Evolutionary conservation across 2,797 vertebrate species (phyloP), one percentile per base, ranked within the genome.

Genomic region (Acrossocheilus fasciatus): DNA sequence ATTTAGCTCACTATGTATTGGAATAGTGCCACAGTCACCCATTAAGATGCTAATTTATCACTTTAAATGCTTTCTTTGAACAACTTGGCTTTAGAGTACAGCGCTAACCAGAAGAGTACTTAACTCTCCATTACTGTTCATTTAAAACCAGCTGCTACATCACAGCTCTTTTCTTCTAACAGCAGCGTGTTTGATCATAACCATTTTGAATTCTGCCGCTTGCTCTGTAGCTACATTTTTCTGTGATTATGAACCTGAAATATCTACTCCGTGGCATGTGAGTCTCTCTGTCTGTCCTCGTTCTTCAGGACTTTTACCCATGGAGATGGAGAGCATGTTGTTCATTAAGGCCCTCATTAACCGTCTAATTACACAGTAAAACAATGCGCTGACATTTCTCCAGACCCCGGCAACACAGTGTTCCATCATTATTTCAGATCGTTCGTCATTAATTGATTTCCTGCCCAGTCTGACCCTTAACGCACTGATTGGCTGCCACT

Each of bases 341-440:
- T 87, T 92, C 90, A 93, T 94, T 93, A 93, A 66, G 30, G 83
- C 90, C 90, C 89, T 93, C 92, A 94, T 95, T 94, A 94, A 90
- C 89, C 90, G 83, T 79, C 88, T 94, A 93, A 95, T 94, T 91
- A 93, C 87, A 88, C 45, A 45, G 88, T 86, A 84, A 87, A 85
- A 86, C 85, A 84, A 78, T 62, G 69, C 41, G 81, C 89, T 90
- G 81, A 74, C 18, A 68, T 91, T 93, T 82, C 81, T 79, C 20
- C 52, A 52, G 76, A 81, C 66, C 77, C 47, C 15, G 17, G 34
- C 74, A 68, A 52, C 83, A 69, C 86, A 78, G 87, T 47, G 87
- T 83, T 84, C 77, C 84, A 72, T 80, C 66, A 57, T 72, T 39
- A 80, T 85, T 88, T 86, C 68, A 86, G 86, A 86, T 87, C 69